phyloP scores from a whole-genome alignment of 2,888 invertebrate genomes.

The Eilema sororculum region DNA sequence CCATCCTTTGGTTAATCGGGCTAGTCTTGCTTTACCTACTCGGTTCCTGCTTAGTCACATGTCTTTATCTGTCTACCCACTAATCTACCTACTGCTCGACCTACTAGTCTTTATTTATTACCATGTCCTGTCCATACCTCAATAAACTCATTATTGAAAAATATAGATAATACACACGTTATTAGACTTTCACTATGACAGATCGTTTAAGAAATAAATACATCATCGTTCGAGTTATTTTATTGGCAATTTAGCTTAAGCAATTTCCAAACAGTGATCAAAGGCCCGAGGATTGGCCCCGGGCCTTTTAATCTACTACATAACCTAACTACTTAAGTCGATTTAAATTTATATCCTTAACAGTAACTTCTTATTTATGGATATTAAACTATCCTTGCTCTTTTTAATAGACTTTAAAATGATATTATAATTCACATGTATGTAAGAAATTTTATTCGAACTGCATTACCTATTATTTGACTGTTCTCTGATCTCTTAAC shows the following conservation, averaged over 20 bases:
- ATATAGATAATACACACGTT: conserved; percentile 9
- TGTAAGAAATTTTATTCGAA: neutral
- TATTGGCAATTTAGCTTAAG: conserved; percentile 37
- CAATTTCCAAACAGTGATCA: conserved; percentile 25
- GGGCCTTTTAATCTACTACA: neutral
- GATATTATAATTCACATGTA: neutral
- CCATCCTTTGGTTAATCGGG: too few relatives aligned
- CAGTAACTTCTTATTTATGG: conserved; percentile 25
- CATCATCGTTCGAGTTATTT: conserved; percentile 35
- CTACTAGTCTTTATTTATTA: neutral
- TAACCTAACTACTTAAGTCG: conserved; percentile 15
- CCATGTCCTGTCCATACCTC: neutral
- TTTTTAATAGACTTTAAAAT: neutral
- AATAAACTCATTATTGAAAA: conserved; percentile 41
- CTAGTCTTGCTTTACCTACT: too few relatives aligned
- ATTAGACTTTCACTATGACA: conserved; percentile 16
- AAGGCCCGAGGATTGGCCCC: conserved; percentile 28
- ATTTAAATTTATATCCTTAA: conserved; percentile 26
- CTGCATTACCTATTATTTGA: too few relatives aligned
- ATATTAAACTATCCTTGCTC: conserved; percentile 21
- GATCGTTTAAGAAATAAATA: conserved; percentile 22
- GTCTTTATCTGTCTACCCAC: neutral
- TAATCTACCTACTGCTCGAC: neutral
- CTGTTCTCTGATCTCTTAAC: neutral
- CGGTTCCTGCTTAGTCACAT: too few relatives aligned